Percentiles rank a stretch among this genome's conserved stretches.
phyloP scores from a whole-genome alignment of 2,113 vertebrate species.

The Chamaetylas fuelleborni region DNA sequence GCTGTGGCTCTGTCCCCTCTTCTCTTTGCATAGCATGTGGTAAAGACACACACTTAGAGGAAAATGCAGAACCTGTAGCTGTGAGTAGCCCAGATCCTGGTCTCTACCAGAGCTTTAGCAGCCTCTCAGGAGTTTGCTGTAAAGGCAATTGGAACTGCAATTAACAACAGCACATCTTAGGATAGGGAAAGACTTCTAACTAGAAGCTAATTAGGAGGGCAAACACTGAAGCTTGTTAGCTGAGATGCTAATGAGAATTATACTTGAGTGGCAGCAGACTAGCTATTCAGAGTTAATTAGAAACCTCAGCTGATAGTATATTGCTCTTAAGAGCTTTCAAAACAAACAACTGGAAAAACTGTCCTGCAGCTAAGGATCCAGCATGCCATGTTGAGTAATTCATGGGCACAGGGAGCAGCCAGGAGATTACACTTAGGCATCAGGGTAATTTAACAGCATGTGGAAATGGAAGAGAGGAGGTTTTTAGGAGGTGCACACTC shows the following conservation, averaged over 20 bases:
- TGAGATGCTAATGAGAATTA: conserved; percentile 70
- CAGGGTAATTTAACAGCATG: background rate
- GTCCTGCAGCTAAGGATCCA: conserved; percentile 57
- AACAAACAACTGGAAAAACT: conserved; percentile 60
- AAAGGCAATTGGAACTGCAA: conserved; percentile 57
- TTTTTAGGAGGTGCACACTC: background rate
- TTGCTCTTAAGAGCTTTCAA: conserved; percentile 66
- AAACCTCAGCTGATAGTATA: conserved; percentile 60
- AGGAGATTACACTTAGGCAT: background rate
- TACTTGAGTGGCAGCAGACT: conserved; percentile 67
- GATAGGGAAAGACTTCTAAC: conserved; percentile 47
- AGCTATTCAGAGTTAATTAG: conserved; percentile 69
- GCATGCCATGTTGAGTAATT: background rate
- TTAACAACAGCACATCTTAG: conserved; percentile 51
- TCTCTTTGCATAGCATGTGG: background rate
- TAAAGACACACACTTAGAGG: background rate
- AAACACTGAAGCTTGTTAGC: conserved; percentile 68
- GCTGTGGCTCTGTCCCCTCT: background rate
- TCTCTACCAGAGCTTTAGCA: background rate
- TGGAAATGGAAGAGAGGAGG: background rate
- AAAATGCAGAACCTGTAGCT: background rate
- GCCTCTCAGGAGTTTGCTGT: conserved; percentile 29
- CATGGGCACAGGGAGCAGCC: background rate
- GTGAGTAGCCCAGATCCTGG: background rate
- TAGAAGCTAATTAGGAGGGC: conserved; percentile 67